Base-by-base conservation (phyloP, 2,113 vertebrate species). In the Corythornis cristatus region DNA sequence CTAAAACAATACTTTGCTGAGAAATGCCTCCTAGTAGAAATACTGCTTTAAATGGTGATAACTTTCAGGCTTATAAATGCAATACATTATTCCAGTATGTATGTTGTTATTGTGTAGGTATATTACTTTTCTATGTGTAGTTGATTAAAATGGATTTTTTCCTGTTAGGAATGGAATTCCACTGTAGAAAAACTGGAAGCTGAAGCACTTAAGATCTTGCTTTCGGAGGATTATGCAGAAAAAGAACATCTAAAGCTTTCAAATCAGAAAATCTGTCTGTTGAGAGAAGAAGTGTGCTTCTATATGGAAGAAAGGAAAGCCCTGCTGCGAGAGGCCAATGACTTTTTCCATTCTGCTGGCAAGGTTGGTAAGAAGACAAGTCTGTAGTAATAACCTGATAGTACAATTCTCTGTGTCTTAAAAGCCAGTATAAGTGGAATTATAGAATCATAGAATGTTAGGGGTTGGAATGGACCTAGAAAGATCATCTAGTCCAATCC, bases 321-420 rank as follows among this genome's bases (percentile, higher is more conserved):
- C 29, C 92, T 97, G 50, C 92, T 98, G 56, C 96, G 97, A 45
- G 97, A 98, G 82, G 97, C 98, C 78, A 98, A 98, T 88, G 94
- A 89, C 10, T 99, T 99, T 95, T 99, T 98, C 90, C 96, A 67
- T 75, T 95, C 97, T 51, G 97, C 98, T 80, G 97, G 96, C 89
- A 97, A 98, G 98, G 98, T 98, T 90, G 86, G 98, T 97, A 40
- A 58, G 40, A 93, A 56, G 29, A 62, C n/a, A 77, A 40, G n/a
- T 54, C n/a, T 71, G 12, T 57, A n/a, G 29, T 42, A 77, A 66
- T 33, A 77, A 65, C 17, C 11, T 53, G 37, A 33, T 71, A 23
- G 61, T 35, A 51, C 57, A 89, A 48, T 40, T 21, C 5, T 43
- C 20, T 72, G 26, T 72, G 15, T 68, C 28, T 65, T 45, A 31